Evolutionary conservation across 1,140 invertebrate species (phyloP).

Genomic region (Colletes latitarsis): DNA sequence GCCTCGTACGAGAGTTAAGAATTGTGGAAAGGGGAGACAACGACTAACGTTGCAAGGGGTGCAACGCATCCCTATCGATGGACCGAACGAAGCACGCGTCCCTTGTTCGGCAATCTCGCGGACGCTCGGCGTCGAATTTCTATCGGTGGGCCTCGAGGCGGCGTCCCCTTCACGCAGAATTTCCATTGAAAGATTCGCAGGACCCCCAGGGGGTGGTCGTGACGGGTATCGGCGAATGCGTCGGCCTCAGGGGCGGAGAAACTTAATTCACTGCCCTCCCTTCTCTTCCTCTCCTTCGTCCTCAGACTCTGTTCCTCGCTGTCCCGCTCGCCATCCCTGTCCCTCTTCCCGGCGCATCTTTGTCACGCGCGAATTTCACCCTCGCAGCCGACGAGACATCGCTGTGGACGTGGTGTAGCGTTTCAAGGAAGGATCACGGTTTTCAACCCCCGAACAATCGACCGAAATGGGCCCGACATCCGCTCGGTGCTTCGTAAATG

Average conservation of each 20-base stretch:
- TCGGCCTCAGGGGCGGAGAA: slow-evolving; percentile 71
- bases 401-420: too few relatives aligned
- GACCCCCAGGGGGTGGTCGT: slow-evolving; percentile 64
- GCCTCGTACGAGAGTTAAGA: too few relatives aligned
- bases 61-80: too few relatives aligned
- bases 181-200: slow-evolving; percentile 69
- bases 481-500: too few relatives aligned
- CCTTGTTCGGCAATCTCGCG: neutral
- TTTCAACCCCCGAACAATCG: too few relatives aligned
- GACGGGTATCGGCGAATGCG: slow-evolving; percentile 68
- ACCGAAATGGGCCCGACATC: too few relatives aligned
- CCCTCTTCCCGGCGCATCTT: neutral
- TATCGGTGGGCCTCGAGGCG: slow-evolving; percentile 57
- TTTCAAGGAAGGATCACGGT: too few relatives aligned
- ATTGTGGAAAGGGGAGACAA: too few relatives aligned
- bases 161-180: slow-evolving; percentile 62
- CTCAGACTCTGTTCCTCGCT: slow-evolving; percentile 9
- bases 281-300: slow-evolving; percentile 26
- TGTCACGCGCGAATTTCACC: neutral
- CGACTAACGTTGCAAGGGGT: too few relatives aligned
- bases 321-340: neutral
- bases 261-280: slow-evolving; percentile 69
- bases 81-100: neutral
- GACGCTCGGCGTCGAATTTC: neutral
- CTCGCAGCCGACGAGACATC: neutral